A percentile compares a stretch with the other conserved stretches of the same genome.
These are phyloP conservation scores for Monochamus saltuarius DNA, from an alignment of 1,140 invertebrate species.

Conservation along the genomic window DNA sequence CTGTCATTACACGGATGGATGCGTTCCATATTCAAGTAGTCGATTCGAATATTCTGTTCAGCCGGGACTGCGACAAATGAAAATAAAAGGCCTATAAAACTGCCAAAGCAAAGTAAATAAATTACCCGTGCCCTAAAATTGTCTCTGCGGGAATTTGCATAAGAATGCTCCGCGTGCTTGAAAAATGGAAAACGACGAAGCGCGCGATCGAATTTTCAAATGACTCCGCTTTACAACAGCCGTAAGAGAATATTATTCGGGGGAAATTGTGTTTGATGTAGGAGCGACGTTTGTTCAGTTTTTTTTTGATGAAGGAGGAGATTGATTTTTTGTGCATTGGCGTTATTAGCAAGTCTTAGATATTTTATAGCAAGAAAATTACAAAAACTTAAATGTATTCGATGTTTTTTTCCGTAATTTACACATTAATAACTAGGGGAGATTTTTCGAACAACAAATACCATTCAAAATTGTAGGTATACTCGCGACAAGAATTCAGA, in stretches of 20 bases:
- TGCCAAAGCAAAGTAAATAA: conserved; percentile 34
- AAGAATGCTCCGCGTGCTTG: conserved; percentile 32
- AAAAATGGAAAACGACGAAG: conserved; percentile 24
- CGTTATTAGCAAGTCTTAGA: too few species aligned
- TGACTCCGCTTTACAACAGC: too few species aligned
- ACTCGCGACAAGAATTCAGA: too few species aligned
- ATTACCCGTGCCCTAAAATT: conserved; percentile 44
- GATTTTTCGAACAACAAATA: too few species aligned
- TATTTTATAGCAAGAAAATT: neutral
- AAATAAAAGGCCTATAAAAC: conserved; percentile 31
- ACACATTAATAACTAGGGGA: neutral
- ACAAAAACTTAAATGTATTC: neutral
- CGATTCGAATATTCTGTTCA: conserved; percentile 29
- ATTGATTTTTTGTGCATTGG: too few species aligned
- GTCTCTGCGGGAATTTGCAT: conserved; percentile 43
- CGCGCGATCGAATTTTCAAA: neutral
- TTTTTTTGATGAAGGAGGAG: too few species aligned
- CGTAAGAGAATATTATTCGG: too few species aligned
- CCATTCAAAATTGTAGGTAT: too few species aligned
- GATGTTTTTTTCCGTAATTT: neutral
- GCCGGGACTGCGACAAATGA: neutral
- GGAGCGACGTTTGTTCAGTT: too few species aligned
- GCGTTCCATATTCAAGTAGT: too few species aligned
- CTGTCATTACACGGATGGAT: too few species aligned
- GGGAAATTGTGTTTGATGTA: too few species aligned